These are phyloP conservation scores for Oreotragus oreotragus DNA, from an alignment of 2,113 vertebrate genomes.

Conservation along the genomic window DNA sequence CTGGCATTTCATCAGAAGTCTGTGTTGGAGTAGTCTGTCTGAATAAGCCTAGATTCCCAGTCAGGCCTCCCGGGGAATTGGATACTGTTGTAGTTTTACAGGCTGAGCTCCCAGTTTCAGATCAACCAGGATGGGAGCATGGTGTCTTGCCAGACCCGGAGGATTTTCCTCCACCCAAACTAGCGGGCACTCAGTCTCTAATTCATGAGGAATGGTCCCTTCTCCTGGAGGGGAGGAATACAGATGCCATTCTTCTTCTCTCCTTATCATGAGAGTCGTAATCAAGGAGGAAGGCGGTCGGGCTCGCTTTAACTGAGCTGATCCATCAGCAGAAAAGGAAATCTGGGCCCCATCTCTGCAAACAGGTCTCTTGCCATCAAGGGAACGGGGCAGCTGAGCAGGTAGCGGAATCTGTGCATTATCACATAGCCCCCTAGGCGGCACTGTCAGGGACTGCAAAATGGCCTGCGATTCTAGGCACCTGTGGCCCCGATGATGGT, in stretches of 20 bases:
- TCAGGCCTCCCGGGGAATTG: fast-evolving
- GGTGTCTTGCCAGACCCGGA: background rate
- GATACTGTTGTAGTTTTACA: background rate
- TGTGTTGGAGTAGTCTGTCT: background rate
- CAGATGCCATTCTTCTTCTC: background rate
- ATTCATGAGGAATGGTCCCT: background rate
- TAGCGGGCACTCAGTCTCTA: background rate
- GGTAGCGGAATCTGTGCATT: background rate
- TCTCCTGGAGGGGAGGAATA: background rate
- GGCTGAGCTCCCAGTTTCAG: background rate
- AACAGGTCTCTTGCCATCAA: background rate
- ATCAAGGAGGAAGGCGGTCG: background rate
- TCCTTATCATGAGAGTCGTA: background rate
- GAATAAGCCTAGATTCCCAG: background rate
- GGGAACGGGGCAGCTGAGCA: background rate
- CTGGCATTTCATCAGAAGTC: background rate
- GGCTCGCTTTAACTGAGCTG: background rate
- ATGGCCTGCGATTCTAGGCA: background rate
- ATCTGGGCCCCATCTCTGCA: background rate
- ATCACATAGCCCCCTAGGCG: background rate
- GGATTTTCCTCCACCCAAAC: background rate
- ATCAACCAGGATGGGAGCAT: background rate
- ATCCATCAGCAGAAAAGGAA: background rate
- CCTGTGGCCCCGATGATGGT: background rate
- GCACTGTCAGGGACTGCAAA: background rate